Percentiles rank a stretch among this genome's conserved stretches.
These are phyloP conservation scores for Papilio polytes DNA, from an alignment of 1,140 invertebrate genomes.

Conservation along the genomic window DNA sequence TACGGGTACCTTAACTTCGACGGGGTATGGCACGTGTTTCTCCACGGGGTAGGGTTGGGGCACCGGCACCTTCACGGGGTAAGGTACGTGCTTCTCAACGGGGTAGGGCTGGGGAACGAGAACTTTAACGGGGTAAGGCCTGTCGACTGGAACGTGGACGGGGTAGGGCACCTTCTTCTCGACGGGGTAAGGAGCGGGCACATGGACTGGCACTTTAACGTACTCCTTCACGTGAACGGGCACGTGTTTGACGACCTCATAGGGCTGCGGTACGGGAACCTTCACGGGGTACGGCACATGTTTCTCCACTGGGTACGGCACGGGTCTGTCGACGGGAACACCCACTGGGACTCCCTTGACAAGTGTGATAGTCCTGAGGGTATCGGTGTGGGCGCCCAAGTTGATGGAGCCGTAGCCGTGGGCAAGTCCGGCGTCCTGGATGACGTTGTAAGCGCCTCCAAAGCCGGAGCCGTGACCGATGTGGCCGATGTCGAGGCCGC, in stretches of 20 bases:
- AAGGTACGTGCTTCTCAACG: slow-evolving; percentile 87
- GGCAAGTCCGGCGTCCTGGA: slow-evolving; percentile 79
- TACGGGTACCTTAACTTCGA: slow-evolving; percentile 85
- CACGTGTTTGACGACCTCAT: slow-evolving; percentile 86
- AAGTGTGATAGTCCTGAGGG: slow-evolving; percentile 89
- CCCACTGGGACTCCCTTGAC: slow-evolving; percentile 88
- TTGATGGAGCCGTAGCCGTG: slow-evolving; percentile 71
- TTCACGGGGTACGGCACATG: slow-evolving; percentile 86
- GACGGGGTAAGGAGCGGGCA: slow-evolving; percentile 85
- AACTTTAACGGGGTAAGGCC: slow-evolving; percentile 87
- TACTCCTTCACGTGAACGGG: slow-evolving; percentile 85
- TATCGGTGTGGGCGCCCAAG: slow-evolving; percentile 84
- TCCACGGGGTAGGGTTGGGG: slow-evolving; percentile 87
- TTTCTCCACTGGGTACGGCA: slow-evolving; percentile 87
- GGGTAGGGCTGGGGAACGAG: slow-evolving; percentile 88
- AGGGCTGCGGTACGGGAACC: slow-evolving; percentile 87
- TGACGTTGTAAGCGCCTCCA: slow-evolving; percentile 86
- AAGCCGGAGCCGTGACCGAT: slow-evolving; percentile 86
- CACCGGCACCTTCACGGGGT: slow-evolving; percentile 86
- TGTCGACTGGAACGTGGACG: slow-evolving; percentile 87
- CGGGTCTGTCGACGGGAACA: slow-evolving; percentile 86
- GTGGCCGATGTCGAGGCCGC: slow-evolving; percentile 86
- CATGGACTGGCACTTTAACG: slow-evolving; percentile 87
- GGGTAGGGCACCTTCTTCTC: slow-evolving; percentile 86
- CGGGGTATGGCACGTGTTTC: slow-evolving; percentile 86